Conservation (phyloP, 2,888 invertebrate species). For the Aricia artaxerxes region DNA sequence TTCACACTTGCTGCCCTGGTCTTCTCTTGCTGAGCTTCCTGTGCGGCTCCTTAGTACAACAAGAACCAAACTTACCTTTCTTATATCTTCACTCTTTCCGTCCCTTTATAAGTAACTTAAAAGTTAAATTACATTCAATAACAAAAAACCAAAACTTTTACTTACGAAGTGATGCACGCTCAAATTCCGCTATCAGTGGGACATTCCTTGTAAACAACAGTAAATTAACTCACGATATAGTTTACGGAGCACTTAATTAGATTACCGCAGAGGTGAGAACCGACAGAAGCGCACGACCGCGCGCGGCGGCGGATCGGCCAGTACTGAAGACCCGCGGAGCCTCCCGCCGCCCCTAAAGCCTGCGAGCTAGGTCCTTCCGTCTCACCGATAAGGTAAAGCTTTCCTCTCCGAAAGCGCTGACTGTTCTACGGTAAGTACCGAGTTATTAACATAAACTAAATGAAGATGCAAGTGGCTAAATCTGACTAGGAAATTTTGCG, state of each 20-base stretch:
- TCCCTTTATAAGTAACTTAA: not conserved
- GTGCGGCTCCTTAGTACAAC: not conserved
- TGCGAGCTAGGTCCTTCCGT: slow-evolving; percentile 57
- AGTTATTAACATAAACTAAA: slow-evolving; percentile 75
- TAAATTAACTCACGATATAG: slow-evolving; percentile 59
- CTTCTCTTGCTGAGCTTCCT: not conserved
- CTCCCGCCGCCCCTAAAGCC: slow-evolving; percentile 60
- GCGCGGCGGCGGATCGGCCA: slow-evolving; percentile 67
- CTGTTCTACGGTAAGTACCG: slow-evolving; percentile 58
- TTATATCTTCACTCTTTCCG: not conserved
- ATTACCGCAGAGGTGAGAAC: slow-evolving; percentile 57
- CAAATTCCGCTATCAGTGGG: slow-evolving; percentile 50
- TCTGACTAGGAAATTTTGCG: slow-evolving; percentile 38
- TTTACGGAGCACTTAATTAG: slow-evolving; percentile 73
- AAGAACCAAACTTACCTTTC: not conserved
- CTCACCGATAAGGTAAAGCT: slow-evolving; percentile 62
- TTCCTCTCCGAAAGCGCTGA: slow-evolving; percentile 61
- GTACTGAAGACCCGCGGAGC: slow-evolving; percentile 61
- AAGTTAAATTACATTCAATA: not conserved
- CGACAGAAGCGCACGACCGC: slow-evolving; percentile 53
- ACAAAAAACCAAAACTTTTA: slow-evolving; percentile 19
- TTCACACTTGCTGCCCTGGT: not conserved
- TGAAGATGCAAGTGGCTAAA: slow-evolving; percentile 60
- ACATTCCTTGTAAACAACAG: slow-evolving; percentile 54
- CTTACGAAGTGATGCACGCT: slow-evolving; percentile 54